A percentile compares a stretch with the other conserved stretches of the same genome.
These are phyloP conservation scores for Muschampia plurimacula DNA, from an alignment of 2,888 invertebrate species.

Conservation along the genomic window DNA sequence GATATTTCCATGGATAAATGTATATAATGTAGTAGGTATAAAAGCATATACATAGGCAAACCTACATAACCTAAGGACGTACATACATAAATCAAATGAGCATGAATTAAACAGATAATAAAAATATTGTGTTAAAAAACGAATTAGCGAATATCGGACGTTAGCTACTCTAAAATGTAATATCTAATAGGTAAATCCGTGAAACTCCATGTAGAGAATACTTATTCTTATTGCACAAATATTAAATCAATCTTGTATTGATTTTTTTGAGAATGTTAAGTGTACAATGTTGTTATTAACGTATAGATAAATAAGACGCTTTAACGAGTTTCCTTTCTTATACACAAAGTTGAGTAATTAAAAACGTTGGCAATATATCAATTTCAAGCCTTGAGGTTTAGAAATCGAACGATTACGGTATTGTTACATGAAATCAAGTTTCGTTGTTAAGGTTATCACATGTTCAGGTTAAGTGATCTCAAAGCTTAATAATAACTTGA, in stretches of 20 bases:
- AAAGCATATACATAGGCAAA: too few species aligned
- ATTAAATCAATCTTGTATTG: background rate
- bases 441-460: constrained; percentile 5
- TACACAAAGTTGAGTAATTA: background rate
- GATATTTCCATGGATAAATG: too few species aligned
- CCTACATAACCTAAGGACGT: too few species aligned
- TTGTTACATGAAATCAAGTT: constrained; percentile 1
- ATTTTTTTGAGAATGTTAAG: background rate
- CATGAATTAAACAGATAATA: too few species aligned
- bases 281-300: background rate
- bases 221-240: too few species aligned
- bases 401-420: constrained; percentile 16
- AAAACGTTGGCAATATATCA: constrained; percentile 4
- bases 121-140: too few species aligned
- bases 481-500: background rate
- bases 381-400: constrained; percentile 19
- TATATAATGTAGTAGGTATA: too few species aligned
- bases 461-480: background rate
- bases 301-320: background rate
- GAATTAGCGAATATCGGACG: too few species aligned
- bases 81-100: too few species aligned
- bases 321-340: constrained; percentile 11
- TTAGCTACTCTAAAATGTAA: too few species aligned
- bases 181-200: too few species aligned
- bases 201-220: too few species aligned